These are phyloP conservation scores for Galaxea fascicularis DNA, from an alignment of 92 coral and sea anemone genomes.

Conservation along the genomic window DNA sequence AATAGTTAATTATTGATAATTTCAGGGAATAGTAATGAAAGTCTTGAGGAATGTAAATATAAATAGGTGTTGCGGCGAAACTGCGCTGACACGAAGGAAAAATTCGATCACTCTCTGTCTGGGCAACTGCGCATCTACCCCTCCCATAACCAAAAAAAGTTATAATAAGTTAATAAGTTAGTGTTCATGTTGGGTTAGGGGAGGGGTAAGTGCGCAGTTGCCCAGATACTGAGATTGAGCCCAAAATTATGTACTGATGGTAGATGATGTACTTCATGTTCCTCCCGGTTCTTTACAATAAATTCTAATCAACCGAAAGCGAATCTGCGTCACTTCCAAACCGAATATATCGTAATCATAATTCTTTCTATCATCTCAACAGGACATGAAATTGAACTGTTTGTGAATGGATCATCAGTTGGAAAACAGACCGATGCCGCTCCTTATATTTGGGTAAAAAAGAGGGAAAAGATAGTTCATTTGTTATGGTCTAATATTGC, in stretches of 20 bases:
- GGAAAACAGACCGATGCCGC: slow-evolving; percentile 65
- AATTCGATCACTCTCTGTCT: no score
- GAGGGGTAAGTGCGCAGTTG: no score
- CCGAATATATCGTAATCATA: background rate
- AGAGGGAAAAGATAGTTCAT: background rate
- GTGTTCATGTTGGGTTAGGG: no score
- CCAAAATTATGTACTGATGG: no score
- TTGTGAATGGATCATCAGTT: slow-evolving; percentile 88
- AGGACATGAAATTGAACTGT: slow-evolving; percentile 87
- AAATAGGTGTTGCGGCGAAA: no score
- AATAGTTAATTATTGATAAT: background rate
- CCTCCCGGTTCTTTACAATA: background rate
- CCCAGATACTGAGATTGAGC: no score
- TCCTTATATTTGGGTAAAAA: slow-evolving; percentile 80
- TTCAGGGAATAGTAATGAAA: background rate
- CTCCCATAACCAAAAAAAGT: no score
- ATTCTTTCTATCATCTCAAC: background rate
- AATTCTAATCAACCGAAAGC: background rate
- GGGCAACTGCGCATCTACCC: no score
- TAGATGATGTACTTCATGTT: no score
- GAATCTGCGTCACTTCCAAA: no score
- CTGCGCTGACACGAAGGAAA: no score
- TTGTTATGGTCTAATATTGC: background rate
- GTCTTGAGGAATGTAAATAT: background rate
- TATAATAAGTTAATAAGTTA: no score